A percentile compares a stretch with the other conserved stretches of the same genome.
phyloP scores from a whole-genome alignment of 2,888 invertebrate species.

The Rhorus exstirpatorius region DNA sequence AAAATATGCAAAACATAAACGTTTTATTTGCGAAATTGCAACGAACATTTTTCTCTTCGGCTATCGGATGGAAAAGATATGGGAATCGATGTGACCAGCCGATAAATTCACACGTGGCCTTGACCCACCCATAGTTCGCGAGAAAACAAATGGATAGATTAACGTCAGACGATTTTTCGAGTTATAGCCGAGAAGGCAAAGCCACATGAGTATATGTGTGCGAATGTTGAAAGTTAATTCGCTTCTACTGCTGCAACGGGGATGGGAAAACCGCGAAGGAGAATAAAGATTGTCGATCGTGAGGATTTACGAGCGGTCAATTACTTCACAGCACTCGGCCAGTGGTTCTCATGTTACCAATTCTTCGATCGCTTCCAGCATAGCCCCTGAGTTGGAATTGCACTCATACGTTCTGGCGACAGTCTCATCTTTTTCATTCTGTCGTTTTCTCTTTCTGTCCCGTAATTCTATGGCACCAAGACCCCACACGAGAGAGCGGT shows the following conservation, averaged over 20 bases:
- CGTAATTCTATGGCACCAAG: slow-evolving; percentile 23
- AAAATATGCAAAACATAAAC: no score
- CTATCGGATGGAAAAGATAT: no score
- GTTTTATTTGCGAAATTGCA: no score
- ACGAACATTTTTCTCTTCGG: no score
- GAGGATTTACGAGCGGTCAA: slow-evolving; percentile 67
- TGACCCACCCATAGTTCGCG: background rate
- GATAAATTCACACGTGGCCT: slow-evolving; percentile 18
- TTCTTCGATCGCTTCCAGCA: background rate
- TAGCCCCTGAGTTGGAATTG: slow-evolving; percentile 10
- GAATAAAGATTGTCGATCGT: slow-evolving; percentile 65
- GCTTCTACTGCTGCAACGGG: slow-evolving; percentile 11
- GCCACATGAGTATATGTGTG: background rate
- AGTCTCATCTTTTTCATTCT: slow-evolving; percentile 4
- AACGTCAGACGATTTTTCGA: slow-evolving; percentile 39
- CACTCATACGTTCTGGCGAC: background rate
- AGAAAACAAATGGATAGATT: slow-evolving; percentile 41
- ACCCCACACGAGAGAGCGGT: background rate
- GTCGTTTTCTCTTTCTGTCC: background rate
- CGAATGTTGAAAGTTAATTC: slow-evolving; percentile 45
- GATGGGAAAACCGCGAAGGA: slow-evolving; percentile 47
- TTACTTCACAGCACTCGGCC: slow-evolving; percentile 54
- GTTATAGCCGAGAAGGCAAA: slow-evolving; percentile 34
- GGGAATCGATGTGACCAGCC: no score
- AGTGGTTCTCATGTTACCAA: slow-evolving; percentile 56